A percentile compares a stretch with the other conserved stretches of the same genome.
These are phyloP conservation scores for Manis javanica DNA, from an alignment of 2,797 vertebrate genomes.

Conservation along the genomic window DNA sequence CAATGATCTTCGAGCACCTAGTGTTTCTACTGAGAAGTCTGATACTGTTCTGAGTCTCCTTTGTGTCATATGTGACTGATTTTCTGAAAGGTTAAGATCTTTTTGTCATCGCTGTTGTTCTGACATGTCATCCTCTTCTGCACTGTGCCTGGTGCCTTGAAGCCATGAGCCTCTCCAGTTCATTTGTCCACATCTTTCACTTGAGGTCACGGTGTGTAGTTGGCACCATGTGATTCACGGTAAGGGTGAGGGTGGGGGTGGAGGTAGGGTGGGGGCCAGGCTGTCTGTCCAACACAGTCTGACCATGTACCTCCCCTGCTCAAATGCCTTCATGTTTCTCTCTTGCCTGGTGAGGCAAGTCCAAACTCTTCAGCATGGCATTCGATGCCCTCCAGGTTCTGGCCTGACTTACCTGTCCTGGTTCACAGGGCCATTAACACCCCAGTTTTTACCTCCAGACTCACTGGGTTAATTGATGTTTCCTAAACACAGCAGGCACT, in stretches of 20 bases:
- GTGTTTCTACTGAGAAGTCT: neutral
- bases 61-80: neutral
- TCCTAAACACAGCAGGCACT: neutral
- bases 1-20: neutral
- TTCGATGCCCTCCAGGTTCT: accelerated
- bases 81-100: neutral
- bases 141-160: neutral
- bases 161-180: neutral
- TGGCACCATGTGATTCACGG: neutral
- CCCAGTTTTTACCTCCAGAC: neutral
- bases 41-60: neutral
- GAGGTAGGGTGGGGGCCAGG: neutral
- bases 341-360: neutral
- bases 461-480: neutral
- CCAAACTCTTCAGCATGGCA: neutral
- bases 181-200: neutral
- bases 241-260: neutral
- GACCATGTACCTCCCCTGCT: neutral
- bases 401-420: neutral
- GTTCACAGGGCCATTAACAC: neutral
- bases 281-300: neutral
- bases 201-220: neutral
- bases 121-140: neutral
- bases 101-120: neutral
- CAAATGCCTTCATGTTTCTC: neutral